Evolutionary conservation across 2,888 invertebrate species (phyloP).

Genomic region (Dioctria rufipes): DNA sequence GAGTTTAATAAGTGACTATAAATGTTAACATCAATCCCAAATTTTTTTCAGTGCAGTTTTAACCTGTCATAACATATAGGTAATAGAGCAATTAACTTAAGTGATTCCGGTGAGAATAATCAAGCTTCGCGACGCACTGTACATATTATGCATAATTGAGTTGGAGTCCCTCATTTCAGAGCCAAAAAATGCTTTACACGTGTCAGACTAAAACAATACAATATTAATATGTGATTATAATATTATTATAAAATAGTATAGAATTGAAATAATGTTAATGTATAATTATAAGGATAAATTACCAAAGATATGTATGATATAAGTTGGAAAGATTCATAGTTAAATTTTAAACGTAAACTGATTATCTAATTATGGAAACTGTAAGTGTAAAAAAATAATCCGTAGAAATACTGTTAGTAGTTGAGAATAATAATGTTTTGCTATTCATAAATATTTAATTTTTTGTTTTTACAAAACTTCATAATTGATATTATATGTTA

Average conservation of each 20-base stretch:
- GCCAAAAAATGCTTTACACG: constrained; percentile 33
- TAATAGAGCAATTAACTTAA: no score
- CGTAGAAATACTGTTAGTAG: constrained; percentile 23
- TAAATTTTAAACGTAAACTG: constrained; percentile 7
- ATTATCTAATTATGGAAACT: constrained; percentile 20
- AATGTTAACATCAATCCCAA: no score
- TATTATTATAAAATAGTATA: background rate
- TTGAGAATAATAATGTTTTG: constrained; percentile 13
- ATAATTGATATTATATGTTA: background rate
- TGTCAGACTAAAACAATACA: constrained; percentile 46
- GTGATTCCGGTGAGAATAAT: no score
- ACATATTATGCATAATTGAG: background rate
- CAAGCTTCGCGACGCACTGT: background rate
- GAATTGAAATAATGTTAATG: constrained; percentile 40
- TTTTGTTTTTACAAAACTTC: background rate
- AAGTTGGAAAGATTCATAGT: constrained; percentile 37
- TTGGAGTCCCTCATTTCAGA: constrained; percentile 16
- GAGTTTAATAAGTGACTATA: no score
- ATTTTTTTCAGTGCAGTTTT: no score
- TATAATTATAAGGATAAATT: constrained; percentile 14
- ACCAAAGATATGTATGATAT: constrained; percentile 30
- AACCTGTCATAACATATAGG: no score
- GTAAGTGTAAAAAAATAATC: constrained; percentile 11
- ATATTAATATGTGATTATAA: constrained; percentile 49
- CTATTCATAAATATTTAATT: constrained; percentile 35